A percentile compares a stretch with the other conserved stretches of the same genome.
phyloP scores from a whole-genome alignment of 2,888 invertebrate genomes.

The Nymphalis c-album region DNA sequence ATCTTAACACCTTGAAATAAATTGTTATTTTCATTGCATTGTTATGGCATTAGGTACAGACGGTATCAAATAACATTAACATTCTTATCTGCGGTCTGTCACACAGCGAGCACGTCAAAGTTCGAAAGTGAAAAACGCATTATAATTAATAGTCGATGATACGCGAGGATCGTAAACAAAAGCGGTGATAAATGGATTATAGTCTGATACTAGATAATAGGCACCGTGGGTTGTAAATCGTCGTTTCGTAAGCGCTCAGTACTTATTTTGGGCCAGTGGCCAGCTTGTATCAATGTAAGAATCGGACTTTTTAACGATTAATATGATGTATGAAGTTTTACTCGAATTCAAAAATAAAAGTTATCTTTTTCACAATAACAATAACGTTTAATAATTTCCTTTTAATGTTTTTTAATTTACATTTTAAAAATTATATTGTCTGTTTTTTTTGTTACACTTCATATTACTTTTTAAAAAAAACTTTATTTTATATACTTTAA shows the following conservation, averaged over 20 bases:
- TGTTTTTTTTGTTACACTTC: too few species aligned
- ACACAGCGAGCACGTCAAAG: constrained; percentile 80
- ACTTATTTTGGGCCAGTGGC: constrained; percentile 35
- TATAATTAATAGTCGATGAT: constrained; percentile 81
- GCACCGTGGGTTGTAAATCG: constrained; percentile 75
- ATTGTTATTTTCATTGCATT: constrained; percentile 48
- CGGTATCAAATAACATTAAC: constrained; percentile 76
- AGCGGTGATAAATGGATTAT: constrained; percentile 81
- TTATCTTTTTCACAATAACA: not conserved
- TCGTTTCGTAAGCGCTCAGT: constrained; percentile 75
- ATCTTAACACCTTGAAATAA: constrained; percentile 43
- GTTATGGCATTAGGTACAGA: constrained; percentile 51
- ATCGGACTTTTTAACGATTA: constrained; percentile 7
- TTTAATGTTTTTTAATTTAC: too few species aligned
- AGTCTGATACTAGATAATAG: constrained; percentile 76
- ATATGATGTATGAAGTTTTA: not conserved
- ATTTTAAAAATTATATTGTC: too few species aligned
- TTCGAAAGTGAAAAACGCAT: constrained; percentile 79
- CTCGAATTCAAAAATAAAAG: too few species aligned
- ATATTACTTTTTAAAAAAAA: too few species aligned
- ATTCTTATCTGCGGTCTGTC: constrained; percentile 81
- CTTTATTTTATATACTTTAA: too few species aligned
- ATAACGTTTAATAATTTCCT: too few species aligned
- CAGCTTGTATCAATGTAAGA: constrained; percentile 33
- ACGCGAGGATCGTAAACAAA: constrained; percentile 81